Evolutionary conservation across 2,113 vertebrate genomes (phyloP), one percentile per base, ranked within the genome.

Genomic region (Erythrolamprus reginae): DNA sequence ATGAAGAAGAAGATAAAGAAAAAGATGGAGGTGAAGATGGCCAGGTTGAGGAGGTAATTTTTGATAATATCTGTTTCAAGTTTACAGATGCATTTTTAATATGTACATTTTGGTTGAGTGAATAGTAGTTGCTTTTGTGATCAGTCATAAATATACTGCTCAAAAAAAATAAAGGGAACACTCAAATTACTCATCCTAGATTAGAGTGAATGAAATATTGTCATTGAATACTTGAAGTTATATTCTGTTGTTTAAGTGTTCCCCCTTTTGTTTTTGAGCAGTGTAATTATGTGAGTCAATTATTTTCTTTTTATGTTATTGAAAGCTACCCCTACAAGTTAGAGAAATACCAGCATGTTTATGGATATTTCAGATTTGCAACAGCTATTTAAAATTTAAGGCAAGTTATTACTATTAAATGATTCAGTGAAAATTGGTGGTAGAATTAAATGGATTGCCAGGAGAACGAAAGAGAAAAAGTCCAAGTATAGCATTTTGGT

Each of bases 1-100:
- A 99, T 4, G 98, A 99, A 2, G 99, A 99, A 1, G 99, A 99
- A 94, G 99, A 99, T 95, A 99, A 99, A 93, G 99, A 99, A 94
- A 99, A 99, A 94, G 99, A 99, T 55, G 98, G 98, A 5, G 98
- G 97, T 89, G 99, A 99, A 96, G 99, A 99, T 70, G 98, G 99
- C 42, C 99, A 99, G 95, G 99, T 99, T 47, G 99, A 99, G 94
- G 99, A 99, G 98, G 99, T 99, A 96, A 96, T 92, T 92, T 50
- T 88, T 89, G 3, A 90, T 50, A 26, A 48, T 9, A 61, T 85
- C 7, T 77, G 12, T 47, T 90, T 85, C 3, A 23, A 48, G 10
- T 48, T 50, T 28, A 5, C 4, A 42, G 8, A 10, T 56, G 15
- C 55, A 21, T 47, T 58, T 42, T 88, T 52, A 58, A 2, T 38